Conservation (phyloP, 2,797 vertebrate species). For the Gobio occitaniae region DNA sequence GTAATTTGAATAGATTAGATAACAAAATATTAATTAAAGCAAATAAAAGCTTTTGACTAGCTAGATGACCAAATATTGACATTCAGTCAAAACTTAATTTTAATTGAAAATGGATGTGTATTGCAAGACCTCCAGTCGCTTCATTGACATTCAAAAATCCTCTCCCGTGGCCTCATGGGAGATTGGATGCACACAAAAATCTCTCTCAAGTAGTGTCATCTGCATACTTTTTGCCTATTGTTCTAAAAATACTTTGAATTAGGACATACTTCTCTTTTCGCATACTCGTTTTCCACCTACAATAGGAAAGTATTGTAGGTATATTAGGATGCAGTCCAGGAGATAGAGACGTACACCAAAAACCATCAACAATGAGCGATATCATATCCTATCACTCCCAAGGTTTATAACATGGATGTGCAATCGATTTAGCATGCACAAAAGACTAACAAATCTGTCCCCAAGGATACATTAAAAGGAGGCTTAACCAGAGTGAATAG, state of each 20-base stretch:
- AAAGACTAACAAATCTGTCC: slow-evolving; percentile 1
- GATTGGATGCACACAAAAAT: not conserved
- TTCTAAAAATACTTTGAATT: not conserved
- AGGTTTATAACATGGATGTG: not conserved
- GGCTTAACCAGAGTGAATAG: slow-evolving; percentile 6
- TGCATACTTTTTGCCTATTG: not conserved
- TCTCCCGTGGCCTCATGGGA: not conserved
- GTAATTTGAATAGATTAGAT: not conserved
- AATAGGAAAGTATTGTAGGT: not conserved
- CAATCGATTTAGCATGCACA: not conserved
- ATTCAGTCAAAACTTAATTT: not conserved
- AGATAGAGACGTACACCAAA: not conserved
- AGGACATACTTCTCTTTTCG: not conserved
- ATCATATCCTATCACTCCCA: not conserved
- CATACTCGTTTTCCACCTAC: not conserved
- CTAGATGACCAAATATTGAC: not conserved
- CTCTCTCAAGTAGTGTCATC: not conserved
- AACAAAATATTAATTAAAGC: not conserved
- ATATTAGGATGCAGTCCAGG: not conserved
- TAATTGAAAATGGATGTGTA: not conserved
- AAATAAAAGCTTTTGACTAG: not conserved
- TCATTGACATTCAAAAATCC: not conserved
- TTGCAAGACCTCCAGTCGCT: not conserved
- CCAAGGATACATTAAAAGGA: slow-evolving; percentile 9
- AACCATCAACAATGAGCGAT: not conserved